A percentile compares a stretch with the other conserved stretches of the same genome.
These are phyloP conservation scores for Tragopan temminckii DNA, from an alignment of 2,797 vertebrate genomes.

Conservation along the genomic window DNA sequence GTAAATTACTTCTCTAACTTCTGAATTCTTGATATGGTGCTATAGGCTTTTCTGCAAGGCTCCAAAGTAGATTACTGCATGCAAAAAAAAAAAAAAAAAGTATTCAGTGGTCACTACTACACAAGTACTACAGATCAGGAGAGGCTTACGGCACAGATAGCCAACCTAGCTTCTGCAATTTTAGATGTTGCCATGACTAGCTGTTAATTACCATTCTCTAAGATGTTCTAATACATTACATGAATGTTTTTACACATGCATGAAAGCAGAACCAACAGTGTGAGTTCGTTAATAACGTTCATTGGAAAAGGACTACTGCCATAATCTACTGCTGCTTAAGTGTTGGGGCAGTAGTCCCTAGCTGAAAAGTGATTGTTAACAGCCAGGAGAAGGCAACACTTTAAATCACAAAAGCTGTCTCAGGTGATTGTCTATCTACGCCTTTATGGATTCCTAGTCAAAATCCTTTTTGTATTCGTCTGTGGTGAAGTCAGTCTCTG, in stretches of 20 bases:
- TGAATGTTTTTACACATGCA: neutral
- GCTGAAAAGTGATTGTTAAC: neutral
- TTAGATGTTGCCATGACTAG: neutral
- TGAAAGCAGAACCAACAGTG: neutral
- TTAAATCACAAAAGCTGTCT: neutral
- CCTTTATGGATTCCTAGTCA: neutral
- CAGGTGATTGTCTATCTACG: neutral
- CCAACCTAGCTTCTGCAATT: constrained; percentile 27
- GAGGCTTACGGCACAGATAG: constrained; percentile 48
- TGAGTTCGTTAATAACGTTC: neutral
- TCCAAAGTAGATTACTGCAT: neutral
- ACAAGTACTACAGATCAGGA: neutral
- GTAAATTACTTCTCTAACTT: constrained; percentile 36
- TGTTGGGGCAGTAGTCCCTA: neutral
- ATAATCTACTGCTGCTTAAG: neutral
- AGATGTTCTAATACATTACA: neutral
- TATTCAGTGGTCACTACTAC: neutral
- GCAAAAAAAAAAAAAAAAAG: neutral
- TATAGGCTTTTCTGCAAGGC: constrained; percentile 19
- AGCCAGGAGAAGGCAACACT: neutral
- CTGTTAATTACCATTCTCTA: neutral
- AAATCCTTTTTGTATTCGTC: neutral
- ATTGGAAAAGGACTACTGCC: neutral
- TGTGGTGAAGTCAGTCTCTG: neutral
- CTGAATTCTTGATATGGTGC: neutral